These are phyloP conservation scores for Rhopalosiphum padi DNA, from an alignment of 1,140 invertebrate genomes.

Conservation along the genomic window DNA sequence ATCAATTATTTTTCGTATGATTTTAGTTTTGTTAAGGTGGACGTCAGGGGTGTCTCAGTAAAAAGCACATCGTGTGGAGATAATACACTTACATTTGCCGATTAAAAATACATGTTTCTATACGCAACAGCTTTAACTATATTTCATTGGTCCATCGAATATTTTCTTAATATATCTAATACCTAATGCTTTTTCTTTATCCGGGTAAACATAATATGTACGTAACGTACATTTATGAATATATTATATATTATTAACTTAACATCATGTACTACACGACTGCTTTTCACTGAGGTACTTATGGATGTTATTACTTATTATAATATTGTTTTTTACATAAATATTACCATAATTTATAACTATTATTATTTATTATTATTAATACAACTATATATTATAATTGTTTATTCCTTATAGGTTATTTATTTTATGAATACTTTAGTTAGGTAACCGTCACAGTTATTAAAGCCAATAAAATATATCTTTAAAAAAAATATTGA, in stretches of 20 bases:
- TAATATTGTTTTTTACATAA: slow-evolving; percentile 23
- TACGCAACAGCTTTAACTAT: background rate
- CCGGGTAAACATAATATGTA: background rate
- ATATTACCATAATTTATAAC: background rate
- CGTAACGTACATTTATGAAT: background rate
- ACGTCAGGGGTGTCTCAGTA: background rate
- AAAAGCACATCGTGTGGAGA: background rate
- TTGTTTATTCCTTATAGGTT: background rate
- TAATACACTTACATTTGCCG: background rate
- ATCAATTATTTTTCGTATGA: background rate
- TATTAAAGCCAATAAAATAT: slow-evolving; percentile 2
- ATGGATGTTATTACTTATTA: background rate
- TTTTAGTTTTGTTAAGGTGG: background rate
- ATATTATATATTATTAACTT: background rate
- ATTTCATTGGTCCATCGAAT: background rate
- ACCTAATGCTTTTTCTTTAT: background rate
- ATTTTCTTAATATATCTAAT: background rate
- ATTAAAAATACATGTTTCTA: background rate
- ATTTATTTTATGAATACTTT: slow-evolving; percentile 20
- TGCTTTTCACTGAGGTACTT: background rate
- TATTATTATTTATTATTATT: slow-evolving; percentile 4
- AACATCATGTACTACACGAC: background rate
- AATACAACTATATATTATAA: background rate
- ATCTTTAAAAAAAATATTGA: background rate
- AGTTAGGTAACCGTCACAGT: background rate